Conservation (phyloP, 2,888 invertebrate species). For the Hypomecis punctinalis region DNA sequence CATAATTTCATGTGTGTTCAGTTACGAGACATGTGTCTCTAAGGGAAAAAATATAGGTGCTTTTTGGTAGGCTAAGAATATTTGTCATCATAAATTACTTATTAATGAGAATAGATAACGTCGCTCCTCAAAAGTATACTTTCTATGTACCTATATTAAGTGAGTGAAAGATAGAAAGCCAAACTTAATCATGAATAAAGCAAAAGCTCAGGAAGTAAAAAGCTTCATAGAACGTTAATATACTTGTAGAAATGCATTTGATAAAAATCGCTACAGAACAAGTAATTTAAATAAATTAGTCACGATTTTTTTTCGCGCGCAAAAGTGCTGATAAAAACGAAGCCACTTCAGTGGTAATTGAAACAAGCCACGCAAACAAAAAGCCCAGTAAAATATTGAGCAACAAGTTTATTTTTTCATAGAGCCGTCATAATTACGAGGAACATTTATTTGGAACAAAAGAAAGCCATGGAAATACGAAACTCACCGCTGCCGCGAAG, state of each 20-base stretch:
- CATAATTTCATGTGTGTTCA: too few relatives aligned
- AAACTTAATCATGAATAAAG: background rate
- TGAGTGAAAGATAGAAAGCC: too few relatives aligned
- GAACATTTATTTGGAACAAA: conserved; percentile 4
- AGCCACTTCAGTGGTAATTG: conserved; percentile 25
- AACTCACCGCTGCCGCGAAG: conserved; percentile 62
- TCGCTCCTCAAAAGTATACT: too few relatives aligned
- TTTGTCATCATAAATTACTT: too few relatives aligned
- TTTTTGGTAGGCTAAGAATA: too few relatives aligned
- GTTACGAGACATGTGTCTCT: too few relatives aligned
- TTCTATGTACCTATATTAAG: too few relatives aligned
- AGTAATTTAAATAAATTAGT: background rate
- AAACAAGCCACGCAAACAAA: conserved; percentile 29
- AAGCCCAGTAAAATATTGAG: conserved; percentile 14
- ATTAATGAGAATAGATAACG: too few relatives aligned
- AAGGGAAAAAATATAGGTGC: too few relatives aligned
- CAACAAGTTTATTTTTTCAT: conserved; percentile 28
- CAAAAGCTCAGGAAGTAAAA: background rate
- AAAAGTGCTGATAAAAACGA: conserved; percentile 18
- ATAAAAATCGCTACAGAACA: background rate
- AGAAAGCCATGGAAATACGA: background rate
- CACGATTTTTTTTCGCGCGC: conserved; percentile 20
- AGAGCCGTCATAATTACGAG: conserved; percentile 5
- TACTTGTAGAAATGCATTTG: background rate
- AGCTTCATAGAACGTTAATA: background rate